Conservation (phyloP, 2,888 invertebrate species). For the Ochropleura plecta region DNA sequence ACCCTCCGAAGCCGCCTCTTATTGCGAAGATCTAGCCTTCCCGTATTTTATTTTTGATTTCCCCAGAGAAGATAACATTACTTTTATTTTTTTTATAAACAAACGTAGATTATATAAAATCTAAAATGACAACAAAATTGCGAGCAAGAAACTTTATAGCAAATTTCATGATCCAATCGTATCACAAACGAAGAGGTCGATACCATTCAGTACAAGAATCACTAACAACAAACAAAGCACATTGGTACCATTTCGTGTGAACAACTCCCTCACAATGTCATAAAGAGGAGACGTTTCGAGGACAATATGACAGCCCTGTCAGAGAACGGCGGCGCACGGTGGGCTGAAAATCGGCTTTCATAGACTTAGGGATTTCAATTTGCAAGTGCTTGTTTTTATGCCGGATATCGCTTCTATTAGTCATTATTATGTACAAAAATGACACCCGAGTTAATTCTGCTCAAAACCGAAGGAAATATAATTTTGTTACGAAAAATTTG, state of each 20-base stretch:
- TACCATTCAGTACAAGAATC: not conserved
- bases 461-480: too few relatives aligned
- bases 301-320: slow-evolving; percentile 57
- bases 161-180: not conserved
- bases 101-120: not conserved
- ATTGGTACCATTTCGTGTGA: slow-evolving; percentile 34
- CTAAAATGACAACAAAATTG: not conserved
- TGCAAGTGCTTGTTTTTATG: too few relatives aligned
- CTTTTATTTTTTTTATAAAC: not conserved
- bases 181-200: slow-evolving; percentile 18
- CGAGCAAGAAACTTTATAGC: not conserved
- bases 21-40: not conserved
- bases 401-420: too few relatives aligned
- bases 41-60: slow-evolving; percentile 25
- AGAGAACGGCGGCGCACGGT: slow-evolving; percentile 52
- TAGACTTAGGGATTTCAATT: too few relatives aligned
- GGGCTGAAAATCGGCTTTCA: too few relatives aligned
- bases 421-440: too few relatives aligned
- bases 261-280: slow-evolving; percentile 14
- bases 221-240: slow-evolving; percentile 38
- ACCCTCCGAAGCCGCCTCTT: slow-evolving; percentile 4
- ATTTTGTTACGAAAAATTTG: too few relatives aligned
- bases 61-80: slow-evolving; percentile 6
- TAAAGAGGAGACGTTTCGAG: slow-evolving; percentile 61
- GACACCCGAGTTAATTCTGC: too few relatives aligned